Evolutionary conservation across 2,797 vertebrate genomes (phyloP).

Genomic region (Serranus cabrilla): DNA sequence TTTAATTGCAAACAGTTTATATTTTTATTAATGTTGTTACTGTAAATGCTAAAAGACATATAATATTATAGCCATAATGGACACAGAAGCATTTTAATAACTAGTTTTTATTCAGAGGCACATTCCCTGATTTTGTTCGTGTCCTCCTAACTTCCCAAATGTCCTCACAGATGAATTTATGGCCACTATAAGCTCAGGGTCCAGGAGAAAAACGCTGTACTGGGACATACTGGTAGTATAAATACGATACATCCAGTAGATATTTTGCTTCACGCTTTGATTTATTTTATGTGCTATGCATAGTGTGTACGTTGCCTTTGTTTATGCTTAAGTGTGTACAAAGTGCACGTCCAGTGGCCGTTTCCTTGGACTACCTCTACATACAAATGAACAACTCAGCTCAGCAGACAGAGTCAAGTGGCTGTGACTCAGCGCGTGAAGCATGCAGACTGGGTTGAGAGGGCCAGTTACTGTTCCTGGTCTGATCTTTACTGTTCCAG

Average conservation of each 20-base stretch:
- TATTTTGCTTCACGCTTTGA: neutral
- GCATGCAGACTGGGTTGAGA: conserved; percentile 27
- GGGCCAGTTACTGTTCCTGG: neutral
- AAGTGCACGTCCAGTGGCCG: neutral
- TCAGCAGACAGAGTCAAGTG: conserved; percentile 29
- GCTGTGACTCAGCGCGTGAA: conserved; percentile 33
- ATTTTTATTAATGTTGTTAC: neutral
- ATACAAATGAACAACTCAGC: conserved; percentile 12
- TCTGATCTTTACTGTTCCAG: conserved; percentile 8
- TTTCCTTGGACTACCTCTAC: neutral
- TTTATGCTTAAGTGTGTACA: neutral
- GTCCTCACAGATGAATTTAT: neutral
- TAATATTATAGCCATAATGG: neutral
- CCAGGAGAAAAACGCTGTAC: neutral
- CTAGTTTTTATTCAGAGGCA: neutral
- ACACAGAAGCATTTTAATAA: neutral
- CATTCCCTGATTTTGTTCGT: conserved; percentile 1
- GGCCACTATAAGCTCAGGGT: too few relatives aligned
- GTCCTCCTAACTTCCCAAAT: neutral
- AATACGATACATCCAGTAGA: neutral
- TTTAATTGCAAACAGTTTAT: neutral
- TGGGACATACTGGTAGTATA: neutral
- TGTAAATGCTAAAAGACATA: neutral
- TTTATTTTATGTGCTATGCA: neutral
- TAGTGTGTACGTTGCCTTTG: neutral